Evolutionary conservation across 1,140 invertebrate genomes (phyloP).

Genomic region (Diabrotica virgifera): DNA sequence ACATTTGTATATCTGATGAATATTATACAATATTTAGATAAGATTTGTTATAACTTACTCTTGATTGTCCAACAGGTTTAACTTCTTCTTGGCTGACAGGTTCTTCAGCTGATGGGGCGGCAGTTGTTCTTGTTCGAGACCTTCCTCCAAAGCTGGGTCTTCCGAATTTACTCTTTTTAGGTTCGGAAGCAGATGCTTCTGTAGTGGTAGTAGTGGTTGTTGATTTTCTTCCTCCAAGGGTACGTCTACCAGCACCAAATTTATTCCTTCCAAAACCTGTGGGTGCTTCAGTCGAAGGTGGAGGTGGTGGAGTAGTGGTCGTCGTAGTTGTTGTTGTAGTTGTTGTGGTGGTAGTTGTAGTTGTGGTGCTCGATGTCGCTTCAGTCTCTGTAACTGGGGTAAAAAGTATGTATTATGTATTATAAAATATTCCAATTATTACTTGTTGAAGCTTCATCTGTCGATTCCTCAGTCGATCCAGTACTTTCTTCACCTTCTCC

Average conservation of each 20-base stretch:
- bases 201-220: slow-evolving; percentile 30
- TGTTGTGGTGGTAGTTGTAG: slow-evolving; percentile 54
- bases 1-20: slow-evolving; percentile 3
- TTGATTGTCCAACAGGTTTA: slow-evolving; percentile 46
- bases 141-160: slow-evolving; percentile 40
- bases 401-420: neutral
- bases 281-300: slow-evolving; percentile 47
- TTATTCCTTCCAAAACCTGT: slow-evolving; percentile 34
- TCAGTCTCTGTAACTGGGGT: slow-evolving; percentile 47
- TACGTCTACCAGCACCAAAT: slow-evolving; percentile 35
- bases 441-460: slow-evolving; percentile 15
- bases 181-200: slow-evolving; percentile 29
- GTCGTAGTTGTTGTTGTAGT: slow-evolving; percentile 53
- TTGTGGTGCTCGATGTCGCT: slow-evolving; percentile 56
- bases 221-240: slow-evolving; percentile 21
- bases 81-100: slow-evolving; percentile 49
- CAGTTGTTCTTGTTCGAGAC: slow-evolving; percentile 31
- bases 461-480: slow-evolving; percentile 21
- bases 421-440: slow-evolving; percentile 13
- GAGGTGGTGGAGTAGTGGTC: slow-evolving; percentile 49
- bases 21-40: neutral
- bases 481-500: slow-evolving; percentile 50
- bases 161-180: slow-evolving; percentile 40
- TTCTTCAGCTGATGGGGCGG: slow-evolving; percentile 40
- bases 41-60: slow-evolving; percentile 24